Evolutionary conservation across 2,797 vertebrate genomes (phyloP), one percentile per base, ranked within the genome.

Genomic region (Lepus oiostolus): DNA sequence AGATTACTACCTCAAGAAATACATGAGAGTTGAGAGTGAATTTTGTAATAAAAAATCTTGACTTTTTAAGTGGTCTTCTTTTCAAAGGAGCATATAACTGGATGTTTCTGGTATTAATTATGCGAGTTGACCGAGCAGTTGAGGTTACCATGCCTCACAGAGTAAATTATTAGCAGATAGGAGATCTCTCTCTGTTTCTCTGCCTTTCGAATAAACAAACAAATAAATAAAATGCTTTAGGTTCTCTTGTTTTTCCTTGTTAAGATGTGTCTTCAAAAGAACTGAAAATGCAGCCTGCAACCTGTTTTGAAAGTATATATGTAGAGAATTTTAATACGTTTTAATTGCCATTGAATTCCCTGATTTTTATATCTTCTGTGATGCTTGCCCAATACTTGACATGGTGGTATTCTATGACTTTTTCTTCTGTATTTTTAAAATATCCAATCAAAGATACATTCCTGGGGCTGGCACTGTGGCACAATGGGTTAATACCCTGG

Each of bases 191-290:
- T 47, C 42, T 47, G 42, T 47, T 8, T 47, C 42, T 47, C 42
- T 47, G 42, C 42, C 42, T 47, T 47, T 47, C 8, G 8, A 47
- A 47, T 47, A 47, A 47, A 47, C 42, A 47, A 1, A 47, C 8
- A 47, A 47, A 47, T 47, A 47, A 89, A 76, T 80, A 47, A 5
- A 71, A 0, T 17, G 30, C 54, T 82, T 89, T 8, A 79, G n/a
- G 32, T 74, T 91, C 52, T 76, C 1, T 71, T 93, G 74, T 35
- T 22, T 91, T 72, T 54, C 8, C 4, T 93, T 93, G 47, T 67
- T 72, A 76, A 82, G 30, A 8, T 83, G 11, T 93, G 71, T 87
- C 65, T 74, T 95, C 35, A 83, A 38, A 87, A 87, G 77, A 83
- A 54, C 30, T 60, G 62, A 76, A 72, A 92, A 35, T 30, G 26